A percentile compares a stretch with the other conserved stretches of the same genome.
Evolutionary conservation across 2,797 vertebrate genomes (phyloP).

Genomic region (Sebastes alutus): DNA sequence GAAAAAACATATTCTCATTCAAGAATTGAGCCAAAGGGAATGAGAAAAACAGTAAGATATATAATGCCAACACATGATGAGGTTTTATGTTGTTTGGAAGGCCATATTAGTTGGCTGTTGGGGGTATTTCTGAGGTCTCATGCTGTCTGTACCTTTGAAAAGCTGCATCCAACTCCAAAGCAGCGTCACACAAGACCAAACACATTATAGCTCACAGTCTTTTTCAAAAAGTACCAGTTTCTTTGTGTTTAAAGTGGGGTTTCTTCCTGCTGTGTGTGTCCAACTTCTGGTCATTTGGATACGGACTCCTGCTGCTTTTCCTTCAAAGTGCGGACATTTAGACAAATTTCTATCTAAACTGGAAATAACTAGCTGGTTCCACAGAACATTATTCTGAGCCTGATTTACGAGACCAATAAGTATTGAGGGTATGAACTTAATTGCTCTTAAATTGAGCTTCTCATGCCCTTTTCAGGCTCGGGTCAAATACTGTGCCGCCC

Average conservation of each 20-base stretch:
- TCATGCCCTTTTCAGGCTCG: background rate
- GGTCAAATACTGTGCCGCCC: constrained; percentile 17
- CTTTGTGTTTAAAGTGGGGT: background rate
- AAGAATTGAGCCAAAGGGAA: too few species aligned
- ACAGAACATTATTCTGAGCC: constrained; percentile 4
- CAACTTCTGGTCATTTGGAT: constrained; percentile 17
- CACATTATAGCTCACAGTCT: background rate
- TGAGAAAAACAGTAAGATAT: too few species aligned
- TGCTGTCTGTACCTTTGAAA: background rate
- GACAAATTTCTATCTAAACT: background rate
- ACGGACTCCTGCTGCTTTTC: constrained; percentile 20
- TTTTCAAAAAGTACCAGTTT: background rate
- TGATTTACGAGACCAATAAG: background rate
- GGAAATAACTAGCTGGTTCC: constrained; percentile 10
- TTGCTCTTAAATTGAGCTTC: constrained; percentile 8
- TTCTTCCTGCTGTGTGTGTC: background rate
- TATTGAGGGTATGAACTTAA: constrained; percentile 1
- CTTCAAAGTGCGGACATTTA: constrained; percentile 7
- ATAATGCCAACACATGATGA: too few species aligned
- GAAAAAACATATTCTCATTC: too few species aligned
- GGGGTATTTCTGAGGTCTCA: background rate
- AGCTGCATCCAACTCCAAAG: background rate
- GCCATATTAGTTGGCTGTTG: background rate
- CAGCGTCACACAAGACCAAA: background rate
- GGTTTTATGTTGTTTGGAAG: background rate